Evolutionary conservation across 1,140 invertebrate genomes (phyloP).

Genomic region (Meteorus sp.): DNA sequence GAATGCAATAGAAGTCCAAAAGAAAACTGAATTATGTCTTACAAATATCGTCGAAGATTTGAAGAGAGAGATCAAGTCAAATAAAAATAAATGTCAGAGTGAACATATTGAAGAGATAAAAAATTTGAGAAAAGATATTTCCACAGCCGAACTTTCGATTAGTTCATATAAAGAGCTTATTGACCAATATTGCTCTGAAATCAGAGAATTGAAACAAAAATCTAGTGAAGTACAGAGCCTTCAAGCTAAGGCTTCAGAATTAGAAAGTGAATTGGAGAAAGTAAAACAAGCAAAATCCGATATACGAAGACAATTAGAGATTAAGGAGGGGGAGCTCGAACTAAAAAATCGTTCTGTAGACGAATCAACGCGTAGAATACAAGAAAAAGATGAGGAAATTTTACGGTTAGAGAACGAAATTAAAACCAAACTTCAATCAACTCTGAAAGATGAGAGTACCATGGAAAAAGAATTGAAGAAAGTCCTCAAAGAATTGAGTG

Average conservation of each 20-base stretch:
- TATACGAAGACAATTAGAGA: background rate
- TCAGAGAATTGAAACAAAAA: slow-evolving; percentile 1
- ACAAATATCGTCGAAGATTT: slow-evolving; percentile 3
- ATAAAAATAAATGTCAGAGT: background rate
- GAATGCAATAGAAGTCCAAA: background rate
- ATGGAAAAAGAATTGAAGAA: slow-evolving; percentile 23
- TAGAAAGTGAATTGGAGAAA: slow-evolving; percentile 31
- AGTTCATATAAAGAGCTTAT: background rate
- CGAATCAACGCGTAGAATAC: background rate
- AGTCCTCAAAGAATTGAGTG: slow-evolving; percentile 20
- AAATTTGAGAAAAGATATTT: slow-evolving; percentile 4
- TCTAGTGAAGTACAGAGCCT: background rate
- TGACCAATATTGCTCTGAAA: background rate
- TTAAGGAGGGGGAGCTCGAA: slow-evolving; percentile 8
- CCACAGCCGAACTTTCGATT: too few relatives aligned
- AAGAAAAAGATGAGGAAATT: slow-evolving; percentile 26
- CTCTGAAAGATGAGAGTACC: background rate
- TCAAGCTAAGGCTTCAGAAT: slow-evolving; percentile 32
- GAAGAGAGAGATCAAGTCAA: background rate
- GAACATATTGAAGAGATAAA: background rate
- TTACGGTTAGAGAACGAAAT: slow-evolving; percentile 16
- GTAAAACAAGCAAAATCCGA: background rate
- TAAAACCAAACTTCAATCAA: background rate
- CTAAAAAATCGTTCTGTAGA: background rate
- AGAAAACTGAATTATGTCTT: background rate